Evolutionary conservation across 2,797 vertebrate species (phyloP), one percentile per base, ranked within the genome.

Genomic region (Falco concolor): DNA sequence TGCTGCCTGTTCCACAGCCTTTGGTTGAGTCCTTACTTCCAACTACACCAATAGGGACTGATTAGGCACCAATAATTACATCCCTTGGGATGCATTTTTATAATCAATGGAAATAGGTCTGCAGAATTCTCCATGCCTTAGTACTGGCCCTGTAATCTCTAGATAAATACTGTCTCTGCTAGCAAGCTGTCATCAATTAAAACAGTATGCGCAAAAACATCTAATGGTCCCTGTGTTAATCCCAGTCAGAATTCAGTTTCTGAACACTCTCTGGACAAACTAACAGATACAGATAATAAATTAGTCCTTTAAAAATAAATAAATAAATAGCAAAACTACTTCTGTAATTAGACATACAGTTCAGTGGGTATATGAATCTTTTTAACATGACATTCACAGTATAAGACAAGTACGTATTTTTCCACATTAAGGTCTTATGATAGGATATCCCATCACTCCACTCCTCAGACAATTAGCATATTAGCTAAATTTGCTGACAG

Each of bases 401-500:
- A 23, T 32, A 91, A 81, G 23, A 82, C 75, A 81, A 36, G 92
- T 36, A 65, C 0, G 0, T 28, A 91, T 89, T 95, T 96, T 85
- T 95, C 94, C 70, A 92, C 38, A 90, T 95, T 93, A 95, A 89
- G 38, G 49, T 80, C 84, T 96, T 96, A 97, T 95, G 74, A 96
- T 65, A 97, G 65, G 67, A 78, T 95, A 96, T 75, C 45, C 47
- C 92, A 87, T 94, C 82, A 87, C 68, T 78, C 91, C n/a, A 65
- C 87, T 92, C 63, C 87, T 95, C 63, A 83, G 96, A 89, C 63
- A 96, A 97, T 95, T 92, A 96, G 92, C 94, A 96, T 90, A 95
- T 95, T 96, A 96, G 84, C 84, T 95, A 91, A 91, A 97, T 96
- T 95, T 97, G 90, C 94, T 97, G 95, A 97, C 87, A 97, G 86